Conservation (phyloP, 2,113 vertebrate genomes). For the Plestiodon gilberti region DNA sequence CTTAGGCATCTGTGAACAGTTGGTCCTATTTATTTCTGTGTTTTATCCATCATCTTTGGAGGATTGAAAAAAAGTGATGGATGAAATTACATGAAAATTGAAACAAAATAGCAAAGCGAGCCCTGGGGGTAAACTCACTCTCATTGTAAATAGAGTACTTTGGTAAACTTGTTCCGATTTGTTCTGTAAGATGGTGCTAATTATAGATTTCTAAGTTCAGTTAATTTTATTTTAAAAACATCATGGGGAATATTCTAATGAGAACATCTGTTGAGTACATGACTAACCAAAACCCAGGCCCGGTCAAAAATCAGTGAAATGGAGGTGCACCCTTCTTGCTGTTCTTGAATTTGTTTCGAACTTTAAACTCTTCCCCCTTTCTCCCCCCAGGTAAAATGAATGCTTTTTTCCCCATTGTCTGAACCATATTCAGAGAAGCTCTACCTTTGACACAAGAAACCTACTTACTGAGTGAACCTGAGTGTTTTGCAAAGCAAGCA, state of each 20-base stretch:
- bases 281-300: background rate
- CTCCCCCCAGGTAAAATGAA: background rate
- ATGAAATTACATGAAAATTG: conserved; percentile 70
- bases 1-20: conserved; percentile 66
- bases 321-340: background rate
- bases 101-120: conserved; percentile 63
- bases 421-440: background rate
- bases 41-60: conserved; percentile 72
- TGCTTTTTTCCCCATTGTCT: background rate
- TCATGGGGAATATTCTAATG: conserved; percentile 49
- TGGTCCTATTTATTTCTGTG: conserved; percentile 71
- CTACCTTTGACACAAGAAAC: background rate
- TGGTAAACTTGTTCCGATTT: conserved; percentile 60
- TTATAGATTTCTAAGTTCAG: conserved; percentile 53
- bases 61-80: conserved; percentile 58
- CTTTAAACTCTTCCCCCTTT: background rate
- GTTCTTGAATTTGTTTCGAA: background rate
- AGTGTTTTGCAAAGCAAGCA: background rate
- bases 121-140: conserved; percentile 52
- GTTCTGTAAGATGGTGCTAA: conserved; percentile 54
- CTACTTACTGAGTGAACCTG: background rate
- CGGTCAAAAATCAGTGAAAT: background rate
- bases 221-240: conserved; percentile 64
- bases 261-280: conserved; percentile 32
- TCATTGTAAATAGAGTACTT: conserved; percentile 51